These are phyloP conservation scores for Clarias magur DNA, from an alignment of 2,113 vertebrate species.

Conservation along the genomic window DNA sequence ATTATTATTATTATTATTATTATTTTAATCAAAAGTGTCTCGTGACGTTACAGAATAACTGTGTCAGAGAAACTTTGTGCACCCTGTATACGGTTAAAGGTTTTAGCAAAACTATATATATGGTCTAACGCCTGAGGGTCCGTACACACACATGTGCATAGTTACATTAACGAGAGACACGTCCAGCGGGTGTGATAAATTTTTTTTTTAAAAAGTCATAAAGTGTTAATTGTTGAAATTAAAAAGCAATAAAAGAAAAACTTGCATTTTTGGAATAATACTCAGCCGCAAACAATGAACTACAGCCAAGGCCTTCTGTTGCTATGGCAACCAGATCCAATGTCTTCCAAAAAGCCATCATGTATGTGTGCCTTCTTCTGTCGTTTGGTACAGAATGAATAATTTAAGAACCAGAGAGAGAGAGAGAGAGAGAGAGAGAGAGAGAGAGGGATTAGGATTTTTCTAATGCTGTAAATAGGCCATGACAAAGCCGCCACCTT, in stretches of 20 bases:
- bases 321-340: slow-evolving; percentile 60
- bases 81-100: too few relatives aligned
- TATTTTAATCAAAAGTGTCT: too few relatives aligned
- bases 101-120: too few relatives aligned
- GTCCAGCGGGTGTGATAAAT: too few relatives aligned
- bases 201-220: neutral
- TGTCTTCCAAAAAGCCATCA: slow-evolving; percentile 41
- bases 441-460: neutral
- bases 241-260: neutral
- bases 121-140: neutral
- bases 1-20: too few relatives aligned
- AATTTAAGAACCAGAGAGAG: slow-evolving; percentile 28
- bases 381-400: slow-evolving; percentile 42
- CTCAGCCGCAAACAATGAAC: slow-evolving; percentile 32
- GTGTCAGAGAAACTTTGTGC: too few relatives aligned
- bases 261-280: neutral
- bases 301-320: slow-evolving; percentile 55
- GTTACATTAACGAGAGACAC: neutral
- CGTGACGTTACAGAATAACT: too few relatives aligned
- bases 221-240: neutral
- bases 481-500: slow-evolving; percentile 51
- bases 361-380: slow-evolving; percentile 30
- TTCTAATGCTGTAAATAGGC: slow-evolving; percentile 13
- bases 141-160: neutral
- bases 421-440: neutral